These are phyloP conservation scores for Callipepla squamata DNA, from an alignment of 2,113 vertebrate genomes.

Conservation along the genomic window DNA sequence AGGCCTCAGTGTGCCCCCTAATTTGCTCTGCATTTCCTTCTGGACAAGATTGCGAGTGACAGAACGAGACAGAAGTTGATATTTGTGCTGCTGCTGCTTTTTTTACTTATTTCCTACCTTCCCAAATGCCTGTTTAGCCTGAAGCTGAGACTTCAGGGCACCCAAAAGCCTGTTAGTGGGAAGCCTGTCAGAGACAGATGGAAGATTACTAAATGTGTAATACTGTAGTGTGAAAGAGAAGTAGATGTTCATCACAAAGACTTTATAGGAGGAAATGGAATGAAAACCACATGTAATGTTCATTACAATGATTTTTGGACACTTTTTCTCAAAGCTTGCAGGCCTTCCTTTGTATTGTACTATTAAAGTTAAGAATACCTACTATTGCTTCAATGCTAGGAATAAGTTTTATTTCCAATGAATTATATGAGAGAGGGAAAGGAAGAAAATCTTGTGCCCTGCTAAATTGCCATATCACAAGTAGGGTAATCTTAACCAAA, in stretches of 20 bases:
- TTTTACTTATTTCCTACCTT: background rate
- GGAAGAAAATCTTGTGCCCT: background rate
- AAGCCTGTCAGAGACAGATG: background rate
- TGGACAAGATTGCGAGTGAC: background rate
- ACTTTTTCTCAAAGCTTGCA: background rate
- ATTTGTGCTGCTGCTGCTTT: background rate
- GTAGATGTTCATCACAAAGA: background rate
- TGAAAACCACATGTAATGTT: rapidly evolving
- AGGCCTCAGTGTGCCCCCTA: background rate
- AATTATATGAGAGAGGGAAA: background rate
- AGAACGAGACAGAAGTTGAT: background rate
- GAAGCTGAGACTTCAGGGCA: background rate
- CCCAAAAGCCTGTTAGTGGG: background rate
- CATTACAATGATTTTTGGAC: background rate
- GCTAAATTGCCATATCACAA: background rate
- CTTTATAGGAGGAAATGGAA: background rate
- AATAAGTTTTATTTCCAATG: background rate
- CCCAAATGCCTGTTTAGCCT: background rate
- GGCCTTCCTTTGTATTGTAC: background rate
- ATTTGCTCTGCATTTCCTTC: background rate
- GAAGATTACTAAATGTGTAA: background rate
- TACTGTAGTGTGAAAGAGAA: background rate
- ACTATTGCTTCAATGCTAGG: background rate
- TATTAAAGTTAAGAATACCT: background rate
- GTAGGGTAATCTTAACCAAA: background rate